A percentile compares a stretch with the other conserved stretches of the same genome.
phyloP scores from a whole-genome alignment of 1,140 invertebrate species.

The Atopsyche davidsoni region DNA sequence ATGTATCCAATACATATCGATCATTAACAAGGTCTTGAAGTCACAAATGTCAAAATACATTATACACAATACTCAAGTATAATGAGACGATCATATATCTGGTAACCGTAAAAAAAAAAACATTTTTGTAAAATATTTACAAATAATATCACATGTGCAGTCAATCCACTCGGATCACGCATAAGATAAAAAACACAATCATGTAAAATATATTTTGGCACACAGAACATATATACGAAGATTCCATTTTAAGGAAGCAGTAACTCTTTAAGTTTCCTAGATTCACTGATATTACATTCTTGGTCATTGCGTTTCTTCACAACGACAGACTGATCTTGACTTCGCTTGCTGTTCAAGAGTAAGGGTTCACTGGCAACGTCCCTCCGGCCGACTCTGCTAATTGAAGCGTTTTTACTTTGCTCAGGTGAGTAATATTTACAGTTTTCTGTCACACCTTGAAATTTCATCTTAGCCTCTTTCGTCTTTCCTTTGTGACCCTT shows the following conservation, averaged over 20 bases:
- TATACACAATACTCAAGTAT: slow-evolving; percentile 2
- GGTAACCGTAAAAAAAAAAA: too few relatives aligned
- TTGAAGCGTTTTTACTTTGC: slow-evolving; percentile 1
- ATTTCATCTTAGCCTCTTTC: slow-evolving; percentile 29
- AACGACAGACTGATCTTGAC: slow-evolving; percentile 30
- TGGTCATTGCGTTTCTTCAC: slow-evolving; percentile 20
- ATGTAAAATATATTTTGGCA: too few relatives aligned
- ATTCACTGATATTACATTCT: slow-evolving; percentile 36
- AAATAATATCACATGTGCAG: slow-evolving; percentile 1
- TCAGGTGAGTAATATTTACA: slow-evolving; percentile 18
- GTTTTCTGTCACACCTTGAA: slow-evolving; percentile 31
- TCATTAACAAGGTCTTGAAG: too few relatives aligned
- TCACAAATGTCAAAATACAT: background rate
- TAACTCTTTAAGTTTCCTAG: slow-evolving; percentile 41
- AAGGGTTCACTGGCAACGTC: slow-evolving; percentile 22
- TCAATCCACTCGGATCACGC: background rate
- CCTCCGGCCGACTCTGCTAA: background rate
- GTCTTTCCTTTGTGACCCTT: slow-evolving; percentile 28
- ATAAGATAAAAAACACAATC: background rate
- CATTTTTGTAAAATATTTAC: too few relatives aligned
- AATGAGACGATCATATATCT: too few relatives aligned
- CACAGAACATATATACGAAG: too few relatives aligned
- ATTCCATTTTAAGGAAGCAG: slow-evolving; percentile 34
- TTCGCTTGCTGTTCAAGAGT: slow-evolving; percentile 10
- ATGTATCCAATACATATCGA: too few relatives aligned